phyloP scores from a whole-genome alignment of 2,888 invertebrate species.

The Masnerella sp. region DNA sequence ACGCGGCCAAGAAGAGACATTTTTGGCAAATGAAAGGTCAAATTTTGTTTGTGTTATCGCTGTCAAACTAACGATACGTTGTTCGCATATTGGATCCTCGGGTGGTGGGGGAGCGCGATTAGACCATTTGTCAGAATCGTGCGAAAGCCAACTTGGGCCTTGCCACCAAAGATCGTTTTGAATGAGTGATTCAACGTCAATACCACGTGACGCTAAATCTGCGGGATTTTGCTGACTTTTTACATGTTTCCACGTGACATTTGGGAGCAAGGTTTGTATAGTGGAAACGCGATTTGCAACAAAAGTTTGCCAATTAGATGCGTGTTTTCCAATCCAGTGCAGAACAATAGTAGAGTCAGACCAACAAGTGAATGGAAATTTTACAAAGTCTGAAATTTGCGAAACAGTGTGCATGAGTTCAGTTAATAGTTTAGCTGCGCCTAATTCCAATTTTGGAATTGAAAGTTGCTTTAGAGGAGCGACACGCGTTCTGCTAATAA shows the following conservation, averaged over 20 bases:
- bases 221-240: constrained; percentile 13
- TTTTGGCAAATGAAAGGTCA: not conserved
- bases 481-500: not conserved
- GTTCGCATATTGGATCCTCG: not conserved
- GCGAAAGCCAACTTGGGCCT: not conserved
- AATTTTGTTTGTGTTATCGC: not conserved
- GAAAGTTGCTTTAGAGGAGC: not conserved
- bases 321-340: not conserved
- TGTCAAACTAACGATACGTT: not conserved
- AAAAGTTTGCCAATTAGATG: not conserved
- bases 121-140: not conserved
- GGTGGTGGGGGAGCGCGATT: not conserved
- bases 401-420: not conserved
- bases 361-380: constrained; percentile 5
- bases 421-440: not conserved
- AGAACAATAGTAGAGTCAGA: constrained; percentile 8
- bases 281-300: not conserved
- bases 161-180: not conserved
- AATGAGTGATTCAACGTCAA: not conserved
- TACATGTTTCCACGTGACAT: constrained; percentile 18
- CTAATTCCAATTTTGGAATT: not conserved
- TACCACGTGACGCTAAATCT: not conserved
- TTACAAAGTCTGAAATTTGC: not conserved
- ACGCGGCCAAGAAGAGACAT: not conserved
- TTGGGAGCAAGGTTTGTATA: not conserved